Base-by-base conservation (phyloP, 2,888 invertebrate species). In the Lasioglossum morio region DNA sequence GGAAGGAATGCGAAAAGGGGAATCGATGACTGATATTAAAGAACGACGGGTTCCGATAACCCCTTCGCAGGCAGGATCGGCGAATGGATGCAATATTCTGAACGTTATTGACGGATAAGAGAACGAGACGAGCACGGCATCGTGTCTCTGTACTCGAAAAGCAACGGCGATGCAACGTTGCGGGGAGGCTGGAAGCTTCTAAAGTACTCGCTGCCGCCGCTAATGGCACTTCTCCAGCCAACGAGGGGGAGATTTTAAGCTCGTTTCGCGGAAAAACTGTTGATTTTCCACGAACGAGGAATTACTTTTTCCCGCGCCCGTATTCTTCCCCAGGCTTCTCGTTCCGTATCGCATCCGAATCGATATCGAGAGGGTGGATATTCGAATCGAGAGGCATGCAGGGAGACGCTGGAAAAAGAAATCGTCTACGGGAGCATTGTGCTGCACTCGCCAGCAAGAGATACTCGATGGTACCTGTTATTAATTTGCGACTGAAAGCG, bases 211-310 rank as follows among this genome's bases (percentile, higher is more conserved):
- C 90, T 73, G 84, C 89, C 87, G 88, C 86, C 88, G 91, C 93
- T 93, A 93, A 93, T 93, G 93, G 93, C 92, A 93, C 93, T 93
- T 91, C 90, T 91, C 87, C 87, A 48, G 70, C 85, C 89, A 78
- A 90, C 86, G 87, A 91, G 84, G 89, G 88, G 89, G 88, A 92
- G 88, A 93, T 92, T 94, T 92, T 92, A 92, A 92, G 93, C 92
- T 93, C 92, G 92, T 94, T 94, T 92, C 90, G 89, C 91, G 90
- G 91, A 93, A 93, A 93, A 94, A 94, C 93, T 94, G 94, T 94
- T 94, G 94, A 93, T 93, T 93, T 93, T 94, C 91, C 87, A 48
- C 76, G 84, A 82, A 88, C 84, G 83, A 89, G 84, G 63, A 89
- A 89, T 91, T 89, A 84, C 79, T 84, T 82, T 84, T 69, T 43